Base-by-base conservation (phyloP, 2,113 vertebrate species). In the Spheniscus mendiculus region DNA sequence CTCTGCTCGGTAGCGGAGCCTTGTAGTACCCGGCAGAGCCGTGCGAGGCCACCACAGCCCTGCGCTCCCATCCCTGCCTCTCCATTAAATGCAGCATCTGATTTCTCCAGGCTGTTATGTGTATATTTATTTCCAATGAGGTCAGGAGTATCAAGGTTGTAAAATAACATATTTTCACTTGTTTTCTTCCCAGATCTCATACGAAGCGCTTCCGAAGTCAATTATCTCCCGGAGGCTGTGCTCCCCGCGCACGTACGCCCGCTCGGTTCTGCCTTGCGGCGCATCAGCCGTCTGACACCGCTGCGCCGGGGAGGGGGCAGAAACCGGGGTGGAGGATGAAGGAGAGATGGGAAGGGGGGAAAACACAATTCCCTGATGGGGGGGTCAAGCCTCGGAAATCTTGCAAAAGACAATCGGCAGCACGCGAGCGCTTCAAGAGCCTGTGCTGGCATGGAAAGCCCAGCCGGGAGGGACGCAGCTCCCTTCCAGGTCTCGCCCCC, bases 61-160 rank as follows among this genome's bases (percentile, higher is more conserved):
- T 36, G 11, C 23, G 3, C 71, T 88, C 42, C 81, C 49, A 0
- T 14, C 32, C 47, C 52, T 22, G 4, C 44, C 55, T 42, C 63
- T 5, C 70, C 63, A 4, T 19, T 5, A 6, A 50, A 59, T 7
- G 74, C 58, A 44, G 65, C 83, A 69, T 83, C 97, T 92, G 34
- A 14, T 52, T 14, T 36, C 89, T 83, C 72, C 62, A 1, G 66
- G 56, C 91, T 77, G 58, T 13, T 42, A 9, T 10, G 84, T 62
- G 91, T 90, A 4, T 96, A 91, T 97, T 98, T 97, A 97, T 98
- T 98, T 97, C 97, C 97, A 86, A 71, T 29, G 97, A 96, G 98
- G 98, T 98, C 98, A 97, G 95, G 95, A 98, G 97, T 91, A 97
- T 69, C 98, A 97, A 98, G 97, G 98, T 97, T 98, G 97, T 98